Base-by-base conservation (phyloP, 2,888 invertebrate species). In the Isotomurus palustris region DNA sequence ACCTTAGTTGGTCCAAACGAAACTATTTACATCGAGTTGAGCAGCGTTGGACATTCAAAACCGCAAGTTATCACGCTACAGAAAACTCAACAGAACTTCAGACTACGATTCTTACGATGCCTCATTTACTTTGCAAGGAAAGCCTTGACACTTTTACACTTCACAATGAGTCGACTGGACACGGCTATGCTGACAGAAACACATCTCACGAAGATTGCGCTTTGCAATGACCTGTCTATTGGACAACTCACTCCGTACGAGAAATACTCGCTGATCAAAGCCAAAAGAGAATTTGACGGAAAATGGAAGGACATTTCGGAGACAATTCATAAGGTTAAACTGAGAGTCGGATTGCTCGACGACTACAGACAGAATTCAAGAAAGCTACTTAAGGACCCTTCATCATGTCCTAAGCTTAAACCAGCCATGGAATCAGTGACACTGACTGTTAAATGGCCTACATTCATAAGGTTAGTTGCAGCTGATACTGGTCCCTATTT, bases 31-130 rank as follows among this genome's bases (percentile, higher is more conserved):
- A 51, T 62, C 3, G n/a, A 22, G 29, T 62, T 55, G 58, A 45
- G 51, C 21, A 55, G 55, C 40, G 43, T 48, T 24, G 58, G 58
- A 32, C 48, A 55, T 12, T n/a, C n/a, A n/a, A n/a, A n/a, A n/a
- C n/a, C n/a, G n/a, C n/a, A n/a, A n/a, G n/a, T n/a, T n/a, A 48
- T 55, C 2, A n/a, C 21, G 22, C 17, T 62, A 25, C 55, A 52
- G 1, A 27, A 58, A n/a, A 58, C 58, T n/a, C 48, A 55, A 14
- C 19, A 19, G n/a, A 55, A 58, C 3, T 62, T 62, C 32, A 22
- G 58, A 24, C 41, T 62, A 14, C 40, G 61, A 6, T 55, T 64
- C 25, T 43, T 64, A 10, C 51, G 64, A 1, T 58, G 50, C 19
- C 19, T 64, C 1, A 59, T 64, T 35, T 58, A 56, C 22, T 59